A percentile compares a stretch with the other conserved stretches of the same genome.
These are phyloP conservation scores for Lates japonicus DNA, from an alignment of 2,797 vertebrate species.

Conservation along the genomic window DNA sequence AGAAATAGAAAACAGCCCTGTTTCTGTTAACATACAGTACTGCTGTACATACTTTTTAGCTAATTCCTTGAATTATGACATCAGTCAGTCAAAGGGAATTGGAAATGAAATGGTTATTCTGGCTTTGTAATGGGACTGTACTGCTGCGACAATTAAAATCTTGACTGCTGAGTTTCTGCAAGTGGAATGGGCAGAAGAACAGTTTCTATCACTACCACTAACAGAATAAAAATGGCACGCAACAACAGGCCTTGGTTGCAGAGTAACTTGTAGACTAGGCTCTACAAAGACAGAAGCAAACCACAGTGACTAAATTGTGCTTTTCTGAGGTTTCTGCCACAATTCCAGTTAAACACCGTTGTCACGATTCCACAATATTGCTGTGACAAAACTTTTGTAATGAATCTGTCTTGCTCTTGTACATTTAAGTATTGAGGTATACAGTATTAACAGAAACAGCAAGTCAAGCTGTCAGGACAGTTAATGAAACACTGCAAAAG, in stretches of 20 bases:
- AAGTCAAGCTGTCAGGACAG: background rate
- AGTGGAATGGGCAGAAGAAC: slow-evolving; percentile 22
- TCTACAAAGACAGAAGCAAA: slow-evolving; percentile 11
- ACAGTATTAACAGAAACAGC: background rate
- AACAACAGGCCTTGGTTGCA: slow-evolving; percentile 2
- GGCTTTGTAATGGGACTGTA: background rate
- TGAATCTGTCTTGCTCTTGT: background rate
- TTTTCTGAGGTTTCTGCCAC: background rate
- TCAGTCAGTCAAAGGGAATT: background rate
- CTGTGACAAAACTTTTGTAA: background rate
- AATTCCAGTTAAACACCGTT: background rate
- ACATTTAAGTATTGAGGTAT: background rate
- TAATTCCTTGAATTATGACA: background rate
- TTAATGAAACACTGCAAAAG: slow-evolving; percentile 10
- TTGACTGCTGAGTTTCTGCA: slow-evolving; percentile 15
- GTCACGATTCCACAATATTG: background rate
- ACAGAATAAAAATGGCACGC: background rate
- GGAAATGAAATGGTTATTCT: background rate
- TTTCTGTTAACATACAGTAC: slow-evolving; percentile 2
- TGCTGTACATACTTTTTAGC: background rate
- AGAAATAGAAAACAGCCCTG: slow-evolving; percentile 20
- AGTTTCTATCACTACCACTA: slow-evolving; percentile 4
- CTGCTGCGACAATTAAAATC: slow-evolving; percentile 14
- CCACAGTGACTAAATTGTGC: background rate
- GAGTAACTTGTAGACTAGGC: background rate